A percentile compares a stretch with the other conserved stretches of the same genome.
Evolutionary conservation across 2,888 invertebrate genomes (phyloP).

Genomic region (Chloromyia formosa): DNA sequence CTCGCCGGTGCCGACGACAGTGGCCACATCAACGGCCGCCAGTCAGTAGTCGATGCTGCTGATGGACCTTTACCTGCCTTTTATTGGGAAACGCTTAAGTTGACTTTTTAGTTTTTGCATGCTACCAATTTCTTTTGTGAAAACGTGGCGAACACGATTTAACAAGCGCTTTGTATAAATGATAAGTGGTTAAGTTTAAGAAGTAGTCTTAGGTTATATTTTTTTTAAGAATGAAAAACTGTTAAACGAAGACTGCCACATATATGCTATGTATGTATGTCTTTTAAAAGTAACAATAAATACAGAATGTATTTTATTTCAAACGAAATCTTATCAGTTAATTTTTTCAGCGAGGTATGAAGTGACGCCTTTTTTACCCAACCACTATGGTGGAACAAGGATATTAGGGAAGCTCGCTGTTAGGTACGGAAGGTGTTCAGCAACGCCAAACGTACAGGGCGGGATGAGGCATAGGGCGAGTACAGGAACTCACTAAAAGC

Average conservation of each 20-base stretch:
- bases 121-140: constrained; percentile 1
- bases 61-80: not conserved
- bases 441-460: too few relatives aligned
- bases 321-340: too few relatives aligned
- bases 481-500: too few relatives aligned
- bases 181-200: not conserved
- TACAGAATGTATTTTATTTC: constrained; percentile 21
- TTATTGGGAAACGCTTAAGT: not conserved
- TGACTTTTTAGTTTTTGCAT: not conserved
- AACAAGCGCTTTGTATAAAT: constrained; percentile 14
- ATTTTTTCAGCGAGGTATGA: too few relatives aligned
- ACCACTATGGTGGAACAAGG: too few relatives aligned
- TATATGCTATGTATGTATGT: constrained; percentile 23
- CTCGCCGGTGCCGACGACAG: not conserved
- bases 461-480: too few relatives aligned
- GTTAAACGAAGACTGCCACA: constrained; percentile 18
- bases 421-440: too few relatives aligned
- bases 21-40: not conserved
- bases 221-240: not conserved
- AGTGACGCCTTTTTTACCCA: too few relatives aligned
- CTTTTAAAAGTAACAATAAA: constrained; percentile 9
- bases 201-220: constrained; percentile 9
- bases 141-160: not conserved
- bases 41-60: not conserved
- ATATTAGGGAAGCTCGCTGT: too few relatives aligned